A percentile compares a stretch with the other conserved stretches of the same genome.
Evolutionary conservation across 2,113 vertebrate genomes (phyloP).

Genomic region (Oreotragus oreotragus): DNA sequence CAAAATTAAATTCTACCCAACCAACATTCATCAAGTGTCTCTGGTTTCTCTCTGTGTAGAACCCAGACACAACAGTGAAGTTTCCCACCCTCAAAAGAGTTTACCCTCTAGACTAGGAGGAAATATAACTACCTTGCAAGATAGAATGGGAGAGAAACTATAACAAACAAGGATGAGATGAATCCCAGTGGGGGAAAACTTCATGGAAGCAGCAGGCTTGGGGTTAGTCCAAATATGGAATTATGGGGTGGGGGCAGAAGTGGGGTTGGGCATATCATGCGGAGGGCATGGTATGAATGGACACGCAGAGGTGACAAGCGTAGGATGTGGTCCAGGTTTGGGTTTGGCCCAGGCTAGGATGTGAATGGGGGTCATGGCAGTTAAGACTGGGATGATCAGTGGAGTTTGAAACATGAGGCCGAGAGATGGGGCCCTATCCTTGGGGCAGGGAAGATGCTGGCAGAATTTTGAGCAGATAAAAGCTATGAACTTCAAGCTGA

Average conservation of each 20-base stretch:
- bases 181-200: background rate
- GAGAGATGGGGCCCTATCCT: background rate
- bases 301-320: background rate
- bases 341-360: background rate
- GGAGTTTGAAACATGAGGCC: background rate
- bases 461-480: background rate
- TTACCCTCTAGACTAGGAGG: background rate
- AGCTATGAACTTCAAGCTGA: background rate
- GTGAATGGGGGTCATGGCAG: background rate
- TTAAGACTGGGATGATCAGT: background rate
- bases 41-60: background rate
- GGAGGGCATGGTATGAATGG: background rate
- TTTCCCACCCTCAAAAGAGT: background rate
- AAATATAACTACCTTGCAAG: background rate
- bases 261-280: background rate
- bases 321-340: background rate
- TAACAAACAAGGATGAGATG: background rate
- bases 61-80: background rate
- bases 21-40: background rate
- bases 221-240: background rate
- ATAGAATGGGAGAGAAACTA: background rate
- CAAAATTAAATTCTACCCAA: background rate
- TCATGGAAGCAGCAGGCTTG: background rate
- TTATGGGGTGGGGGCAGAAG: background rate
- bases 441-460: background rate